Conservation (phyloP, 2,113 vertebrate genomes). For the Phaethornis superciliosus region DNA sequence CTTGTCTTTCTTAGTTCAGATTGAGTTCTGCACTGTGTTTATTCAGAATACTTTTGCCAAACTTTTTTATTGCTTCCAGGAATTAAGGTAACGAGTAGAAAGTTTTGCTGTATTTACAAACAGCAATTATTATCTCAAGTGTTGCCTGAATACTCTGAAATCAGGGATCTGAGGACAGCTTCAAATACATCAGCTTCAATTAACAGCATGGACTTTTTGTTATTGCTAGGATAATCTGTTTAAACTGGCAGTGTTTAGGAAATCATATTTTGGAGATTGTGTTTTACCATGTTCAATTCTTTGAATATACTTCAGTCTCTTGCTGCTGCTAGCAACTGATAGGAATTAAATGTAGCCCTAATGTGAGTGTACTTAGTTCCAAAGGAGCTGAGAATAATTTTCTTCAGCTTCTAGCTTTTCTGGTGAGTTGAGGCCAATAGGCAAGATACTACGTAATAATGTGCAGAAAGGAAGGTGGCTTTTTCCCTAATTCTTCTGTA, state of each 20-base stretch:
- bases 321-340: not conserved
- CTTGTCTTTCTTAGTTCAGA: not conserved
- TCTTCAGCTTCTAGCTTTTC: not conserved
- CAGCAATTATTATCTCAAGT: not conserved
- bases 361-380: not conserved
- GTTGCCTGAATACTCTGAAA: not conserved
- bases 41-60: not conserved
- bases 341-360: not conserved
- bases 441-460: not conserved
- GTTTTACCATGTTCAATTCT: not conserved
- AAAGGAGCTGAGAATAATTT: not conserved
- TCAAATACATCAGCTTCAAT: not conserved
- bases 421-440: not conserved
- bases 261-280: not conserved
- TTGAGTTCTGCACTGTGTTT: not conserved
- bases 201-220: not conserved
- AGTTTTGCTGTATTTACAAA: not conserved
- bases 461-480: not conserved
- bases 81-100: not conserved
- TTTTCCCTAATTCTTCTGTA: not conserved
- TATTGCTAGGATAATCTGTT: not conserved
- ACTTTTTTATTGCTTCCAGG: not conserved
- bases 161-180: not conserved
- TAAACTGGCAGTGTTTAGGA: not conserved
- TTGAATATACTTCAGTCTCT: not conserved